Base-by-base conservation (phyloP, 2,888 invertebrate genomes). In the Cheilosia vernalis region DNA sequence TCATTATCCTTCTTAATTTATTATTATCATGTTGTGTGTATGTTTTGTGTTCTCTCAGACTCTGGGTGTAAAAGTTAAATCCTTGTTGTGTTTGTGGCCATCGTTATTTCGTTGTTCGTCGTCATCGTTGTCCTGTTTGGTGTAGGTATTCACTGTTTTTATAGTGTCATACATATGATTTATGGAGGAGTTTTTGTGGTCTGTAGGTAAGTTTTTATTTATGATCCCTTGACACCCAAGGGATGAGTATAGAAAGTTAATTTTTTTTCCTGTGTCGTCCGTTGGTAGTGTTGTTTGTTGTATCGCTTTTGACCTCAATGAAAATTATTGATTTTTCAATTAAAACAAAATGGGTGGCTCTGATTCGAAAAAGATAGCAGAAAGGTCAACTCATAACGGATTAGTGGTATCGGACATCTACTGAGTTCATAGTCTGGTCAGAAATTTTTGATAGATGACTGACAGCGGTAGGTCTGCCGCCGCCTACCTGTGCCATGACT, bases 1-100 rank as follows among this genome's bases (percentile, higher is more conserved):
- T 85, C 76, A 77, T 85, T 85, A 85, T 85, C 85, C 85, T 77
- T 85, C 81, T 77, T 85, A 85, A 85, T 85, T 85, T 85, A 85
- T 85, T 80, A 85, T 85, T 79, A 79, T 79, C 79, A 24, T 74
- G 53, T 83, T 74, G 64, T 73, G 58, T 44, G 44, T 30, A 17
- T 30, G 51, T 44, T 47, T 58, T 17, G 77, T 64, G 7, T 53
- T 33, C 47, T 63, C 37, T 37, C 37, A 4, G 37, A 10, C 13
- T 37, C 13, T 7, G 49, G 47, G 27, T 66, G 73, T 74, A 19
- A 77, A 64, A 82, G 77, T 83, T 67, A 78, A 78, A 83, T 83
- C 78, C 72, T 69, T 83, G 78, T 77, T 67, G 76, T 67, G 58
- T 72, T 40, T 64, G 64, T 42, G 37, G 69, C 19, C 15, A 55